phyloP scores from a whole-genome alignment of 1,140 invertebrate species.

The Melipona quadrifasciata region DNA sequence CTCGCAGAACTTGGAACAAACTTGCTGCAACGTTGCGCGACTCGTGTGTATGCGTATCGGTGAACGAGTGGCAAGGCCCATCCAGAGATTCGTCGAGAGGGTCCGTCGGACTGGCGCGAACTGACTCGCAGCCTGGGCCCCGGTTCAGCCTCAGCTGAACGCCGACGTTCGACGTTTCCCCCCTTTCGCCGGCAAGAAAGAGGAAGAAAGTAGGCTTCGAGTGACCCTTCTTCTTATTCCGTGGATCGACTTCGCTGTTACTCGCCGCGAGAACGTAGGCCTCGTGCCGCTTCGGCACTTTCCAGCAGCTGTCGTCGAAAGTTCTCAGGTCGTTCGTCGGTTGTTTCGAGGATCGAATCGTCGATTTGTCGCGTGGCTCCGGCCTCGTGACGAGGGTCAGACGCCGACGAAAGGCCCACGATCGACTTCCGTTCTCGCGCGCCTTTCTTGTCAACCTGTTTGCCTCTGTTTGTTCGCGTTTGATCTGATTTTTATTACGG shows the following conservation, averaged over 20 bases:
- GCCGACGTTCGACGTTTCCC: constrained; percentile 12
- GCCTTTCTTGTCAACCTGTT: background rate
- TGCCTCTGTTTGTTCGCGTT: background rate
- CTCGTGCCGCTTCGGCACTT: constrained; percentile 44
- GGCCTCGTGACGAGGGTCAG: constrained; percentile 1
- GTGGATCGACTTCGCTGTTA: constrained; percentile 69
- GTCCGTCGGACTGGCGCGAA: constrained; percentile 47
- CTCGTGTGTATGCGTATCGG: background rate
- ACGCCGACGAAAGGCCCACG: background rate
- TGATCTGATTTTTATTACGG: too few relatives aligned
- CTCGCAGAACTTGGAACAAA: background rate
- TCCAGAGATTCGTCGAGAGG: constrained; percentile 44
- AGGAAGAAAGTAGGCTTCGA: constrained; percentile 74
- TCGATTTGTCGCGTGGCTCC: background rate
- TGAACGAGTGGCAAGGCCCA: constrained; percentile 1
- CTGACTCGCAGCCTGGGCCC: constrained; percentile 41
- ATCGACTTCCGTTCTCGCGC: background rate
- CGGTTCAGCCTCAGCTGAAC: constrained; percentile 5
- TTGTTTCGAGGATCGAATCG: background rate
- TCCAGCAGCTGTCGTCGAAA: constrained; percentile 60
- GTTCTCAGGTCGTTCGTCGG: constrained; percentile 23
- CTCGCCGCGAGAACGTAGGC: constrained; percentile 46
- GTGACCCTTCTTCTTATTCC: constrained; percentile 64
- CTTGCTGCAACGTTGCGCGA: background rate
- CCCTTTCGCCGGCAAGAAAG: constrained; percentile 49